phyloP scores from a whole-genome alignment of 2,888 invertebrate species.

The Isoperla grammatica region DNA sequence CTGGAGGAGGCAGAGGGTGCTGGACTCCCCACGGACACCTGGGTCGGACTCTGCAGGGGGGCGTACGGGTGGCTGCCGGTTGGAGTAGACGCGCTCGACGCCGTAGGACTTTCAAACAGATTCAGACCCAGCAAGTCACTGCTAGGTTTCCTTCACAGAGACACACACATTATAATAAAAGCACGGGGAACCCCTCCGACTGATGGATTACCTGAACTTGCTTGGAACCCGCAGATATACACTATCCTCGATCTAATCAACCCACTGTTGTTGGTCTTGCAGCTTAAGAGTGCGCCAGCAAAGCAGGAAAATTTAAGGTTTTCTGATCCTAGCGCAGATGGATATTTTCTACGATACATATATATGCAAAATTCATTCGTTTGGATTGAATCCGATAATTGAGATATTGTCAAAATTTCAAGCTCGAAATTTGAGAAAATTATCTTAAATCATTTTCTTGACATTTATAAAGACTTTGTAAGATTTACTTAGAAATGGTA shows the following conservation, averaged over 20 bases:
- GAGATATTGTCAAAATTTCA: no score
- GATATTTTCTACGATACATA: no score
- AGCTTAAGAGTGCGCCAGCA: neutral
- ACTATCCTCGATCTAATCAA: no score
- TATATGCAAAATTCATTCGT: no score
- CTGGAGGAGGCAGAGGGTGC: conserved; percentile 48
- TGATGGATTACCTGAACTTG: neutral
- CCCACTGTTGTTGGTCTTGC: neutral
- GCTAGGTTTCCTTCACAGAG: conserved; percentile 50
- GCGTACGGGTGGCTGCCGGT: conserved; percentile 75
- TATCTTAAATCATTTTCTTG: neutral
- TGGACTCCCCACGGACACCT: conserved; percentile 38
- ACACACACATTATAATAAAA: neutral
- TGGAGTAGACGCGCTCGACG: conserved; percentile 73
- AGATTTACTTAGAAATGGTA: no score
- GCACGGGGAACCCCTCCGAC: neutral
- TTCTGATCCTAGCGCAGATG: no score
- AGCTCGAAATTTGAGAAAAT: no score
- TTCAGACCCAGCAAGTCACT: conserved; percentile 74
- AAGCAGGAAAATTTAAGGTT: neutral
- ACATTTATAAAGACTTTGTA: no score
- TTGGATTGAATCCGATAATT: no score
- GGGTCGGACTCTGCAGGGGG: conserved; percentile 65
- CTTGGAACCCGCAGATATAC: no score
- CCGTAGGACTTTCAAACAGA: conserved; percentile 72